Evolutionary conservation across 1,140 invertebrate species (phyloP), one percentile per base, ranked within the genome.

Genomic region (Muscidifurax raptorellus): DNA sequence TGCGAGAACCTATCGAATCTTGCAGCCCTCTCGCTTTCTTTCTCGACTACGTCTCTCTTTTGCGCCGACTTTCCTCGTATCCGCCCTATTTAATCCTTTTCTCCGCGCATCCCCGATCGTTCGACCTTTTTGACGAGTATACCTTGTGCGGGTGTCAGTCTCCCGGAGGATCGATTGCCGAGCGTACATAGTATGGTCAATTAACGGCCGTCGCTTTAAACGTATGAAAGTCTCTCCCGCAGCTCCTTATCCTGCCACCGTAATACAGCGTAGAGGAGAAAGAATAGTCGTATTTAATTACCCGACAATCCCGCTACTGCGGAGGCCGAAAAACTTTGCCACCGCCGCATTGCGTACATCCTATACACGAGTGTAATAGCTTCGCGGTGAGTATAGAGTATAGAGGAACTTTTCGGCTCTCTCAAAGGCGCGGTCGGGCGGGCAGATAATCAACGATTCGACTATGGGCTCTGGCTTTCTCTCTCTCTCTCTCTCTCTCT

Each of bases 1-100:
- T 22, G 67, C 10, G 36, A 76, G 32, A 44, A 80, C 66, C 76
- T 83, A 83, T 80, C 47, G 36, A 84, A 80, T 84, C 77, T 80
- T 77, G 59, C 64, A 59, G 18, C 74, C 36, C 28, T 47, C 36
- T 40, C 67, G 44, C 28, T 15, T 6, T 59, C 44, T 47, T 13
- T 47, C 44, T 79, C 82, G 52, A 74, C n/a, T n/a, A n/a, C 32
- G 47, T 72, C 28, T 66, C 59, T 82, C 83, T 80, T 69, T 75
- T 83, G 22, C 76, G 79, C 83, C 47, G 44, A 78, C 47, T 66
- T 79, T 78, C 52, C 52, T 59, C 22, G 18, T 59, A 3, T 59
- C 52, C 52, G 52, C 22, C n/a, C 52, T 83, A 47, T 79, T 80
- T 64, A 82, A 72, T 85, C n/a, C 40, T 22, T 80, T 32, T 44